Percentiles rank a stretch among this genome's conserved stretches.
Evolutionary conservation across 2,113 vertebrate species (phyloP).

Genomic region (Bothrops jararaca): DNA sequence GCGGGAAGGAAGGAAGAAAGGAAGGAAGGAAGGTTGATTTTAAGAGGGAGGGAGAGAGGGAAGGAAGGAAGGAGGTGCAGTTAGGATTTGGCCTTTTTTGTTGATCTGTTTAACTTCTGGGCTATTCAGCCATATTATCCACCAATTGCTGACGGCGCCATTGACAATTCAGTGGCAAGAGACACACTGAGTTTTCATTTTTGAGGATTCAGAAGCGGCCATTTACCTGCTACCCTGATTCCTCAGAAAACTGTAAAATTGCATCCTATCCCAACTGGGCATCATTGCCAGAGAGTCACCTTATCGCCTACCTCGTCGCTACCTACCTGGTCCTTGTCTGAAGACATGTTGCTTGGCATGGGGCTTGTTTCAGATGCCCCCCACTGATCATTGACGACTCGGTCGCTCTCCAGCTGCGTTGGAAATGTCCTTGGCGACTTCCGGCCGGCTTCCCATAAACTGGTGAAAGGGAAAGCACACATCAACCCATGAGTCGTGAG

Average conservation of each 20-base stretch:
- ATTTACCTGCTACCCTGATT: not conserved
- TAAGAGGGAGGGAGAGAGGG: no score
- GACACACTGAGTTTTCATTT: not conserved
- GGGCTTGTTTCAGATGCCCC: constrained; percentile 68
- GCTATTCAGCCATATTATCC: not conserved
- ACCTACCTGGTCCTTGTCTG: constrained; percentile 81
- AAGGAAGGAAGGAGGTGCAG: not conserved
- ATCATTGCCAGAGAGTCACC: not conserved
- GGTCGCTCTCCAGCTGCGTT: constrained; percentile 73
- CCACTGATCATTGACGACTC: constrained; percentile 72
- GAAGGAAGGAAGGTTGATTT: no score
- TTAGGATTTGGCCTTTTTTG: no score
- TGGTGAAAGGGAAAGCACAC: constrained; percentile 8
- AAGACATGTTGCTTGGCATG: constrained; percentile 78
- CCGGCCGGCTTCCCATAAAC: constrained; percentile 77
- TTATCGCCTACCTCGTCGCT: not conserved
- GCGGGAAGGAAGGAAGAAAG: no score
- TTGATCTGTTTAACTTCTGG: not conserved
- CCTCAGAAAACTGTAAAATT: not conserved
- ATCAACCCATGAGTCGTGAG: not conserved
- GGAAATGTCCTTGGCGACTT: constrained; percentile 69
- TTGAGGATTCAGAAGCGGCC: not conserved
- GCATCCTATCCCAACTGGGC: not conserved
- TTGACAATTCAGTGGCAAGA: rapidly evolving
- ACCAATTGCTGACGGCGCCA: rapidly evolving